phyloP scores from a whole-genome alignment of 1,140 invertebrate genomes.

The Apis cerana region DNA sequence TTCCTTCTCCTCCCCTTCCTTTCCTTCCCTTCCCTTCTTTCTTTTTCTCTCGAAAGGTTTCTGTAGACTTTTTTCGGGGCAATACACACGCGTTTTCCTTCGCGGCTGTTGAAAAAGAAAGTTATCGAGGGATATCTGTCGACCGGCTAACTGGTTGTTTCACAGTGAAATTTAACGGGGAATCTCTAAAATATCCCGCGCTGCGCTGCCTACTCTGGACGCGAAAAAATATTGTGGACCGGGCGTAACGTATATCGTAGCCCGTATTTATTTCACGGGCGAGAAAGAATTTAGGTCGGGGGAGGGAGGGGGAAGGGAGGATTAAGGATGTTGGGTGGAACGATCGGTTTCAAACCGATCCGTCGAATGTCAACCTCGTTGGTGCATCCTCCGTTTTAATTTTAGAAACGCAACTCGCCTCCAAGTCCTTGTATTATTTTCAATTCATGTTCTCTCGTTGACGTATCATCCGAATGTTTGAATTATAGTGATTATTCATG shows the following conservation, averaged over 20 bases:
- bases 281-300: background rate
- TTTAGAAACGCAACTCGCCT: background rate
- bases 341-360: background rate
- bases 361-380: background rate
- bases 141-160: background rate
- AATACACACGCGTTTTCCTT: background rate
- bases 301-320: too few relatives aligned
- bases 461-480: background rate
- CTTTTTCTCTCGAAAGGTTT: constrained; percentile 26
- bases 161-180: background rate
- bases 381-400: too few relatives aligned
- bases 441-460: too few relatives aligned
- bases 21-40: constrained; percentile 24
- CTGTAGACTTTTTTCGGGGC: background rate
- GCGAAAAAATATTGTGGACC: background rate
- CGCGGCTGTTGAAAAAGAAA: constrained; percentile 11
- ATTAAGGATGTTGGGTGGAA: background rate
- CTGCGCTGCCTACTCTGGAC: too few relatives aligned
- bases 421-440: background rate
- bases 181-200: background rate
- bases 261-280: background rate
- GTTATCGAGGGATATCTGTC: background rate
- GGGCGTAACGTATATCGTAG: background rate
- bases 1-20: background rate
- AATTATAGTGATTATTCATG: background rate